Evolutionary conservation across 1,140 invertebrate genomes (phyloP).

Genomic region (Cydia pomonella): DNA sequence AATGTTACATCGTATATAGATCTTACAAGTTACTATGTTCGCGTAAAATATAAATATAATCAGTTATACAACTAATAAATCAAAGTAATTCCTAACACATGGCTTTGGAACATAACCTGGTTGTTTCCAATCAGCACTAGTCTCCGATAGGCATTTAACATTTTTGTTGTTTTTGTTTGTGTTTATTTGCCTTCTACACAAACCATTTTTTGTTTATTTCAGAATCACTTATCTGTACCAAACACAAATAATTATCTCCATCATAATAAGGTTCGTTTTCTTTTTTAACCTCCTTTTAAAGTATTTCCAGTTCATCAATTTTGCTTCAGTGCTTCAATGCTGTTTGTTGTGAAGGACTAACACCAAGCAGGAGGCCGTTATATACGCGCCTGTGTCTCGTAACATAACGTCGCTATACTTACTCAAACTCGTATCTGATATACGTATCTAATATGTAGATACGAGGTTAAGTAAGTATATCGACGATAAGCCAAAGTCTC

Average conservation of each 20-base stretch:
- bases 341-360: slow-evolving; percentile 37
- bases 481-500: too few species aligned
- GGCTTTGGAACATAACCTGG: slow-evolving; percentile 38
- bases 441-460: too few species aligned
- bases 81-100: slow-evolving; percentile 25
- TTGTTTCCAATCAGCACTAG: slow-evolving; percentile 32
- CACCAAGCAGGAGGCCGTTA: background rate
- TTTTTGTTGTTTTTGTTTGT: slow-evolving; percentile 75
- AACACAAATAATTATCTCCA: slow-evolving; percentile 91
- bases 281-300: slow-evolving; percentile 71
- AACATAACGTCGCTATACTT: too few species aligned
- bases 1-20: background rate
- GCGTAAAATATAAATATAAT: background rate
- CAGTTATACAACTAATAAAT: slow-evolving; percentile 10
- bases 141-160: slow-evolving; percentile 41
- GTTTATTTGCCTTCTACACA: slow-evolving; percentile 81
- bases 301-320: slow-evolving; percentile 55
- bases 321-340: slow-evolving; percentile 62
- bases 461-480: too few species aligned
- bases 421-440: too few species aligned
- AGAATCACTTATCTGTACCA: slow-evolving; percentile 93
- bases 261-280: slow-evolving; percentile 87
- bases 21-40: background rate
- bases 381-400: too few species aligned
- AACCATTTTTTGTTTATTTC: slow-evolving; percentile 89